Conservation (phyloP, 2,888 invertebrate genomes). For the Lepidocyrtinus sp. region DNA sequence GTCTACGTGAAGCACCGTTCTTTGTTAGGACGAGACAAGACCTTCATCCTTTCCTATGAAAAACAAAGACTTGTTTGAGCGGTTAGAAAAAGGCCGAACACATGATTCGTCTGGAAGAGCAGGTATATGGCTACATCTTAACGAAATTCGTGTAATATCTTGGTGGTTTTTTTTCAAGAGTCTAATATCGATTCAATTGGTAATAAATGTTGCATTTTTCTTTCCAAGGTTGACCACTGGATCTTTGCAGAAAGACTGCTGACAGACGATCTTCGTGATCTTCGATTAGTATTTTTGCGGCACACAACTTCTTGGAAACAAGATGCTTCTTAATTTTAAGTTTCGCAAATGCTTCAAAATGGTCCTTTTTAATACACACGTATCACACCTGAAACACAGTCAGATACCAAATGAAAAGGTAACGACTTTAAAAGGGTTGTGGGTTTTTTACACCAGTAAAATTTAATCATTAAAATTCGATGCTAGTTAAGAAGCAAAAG, state of each 20-base stretch:
- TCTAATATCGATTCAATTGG: conserved; percentile 18
- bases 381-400: too few relatives aligned
- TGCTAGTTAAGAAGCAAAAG: too few relatives aligned
- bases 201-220: conserved; percentile 32
- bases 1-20: conserved; percentile 27
- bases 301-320: conserved; percentile 47
- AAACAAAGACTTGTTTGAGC: conserved; percentile 60
- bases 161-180: not conserved
- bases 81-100: conserved; percentile 31
- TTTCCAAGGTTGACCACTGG: conserved; percentile 52
- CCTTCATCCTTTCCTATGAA: conserved; percentile 44
- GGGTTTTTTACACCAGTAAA: too few relatives aligned
- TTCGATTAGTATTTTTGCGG: conserved; percentile 25
- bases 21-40: conserved; percentile 46
- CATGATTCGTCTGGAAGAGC: not conserved
- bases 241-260: not conserved
- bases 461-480: too few relatives aligned
- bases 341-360: conserved; percentile 26
- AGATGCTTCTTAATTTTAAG: conserved; percentile 40
- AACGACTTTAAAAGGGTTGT: too few relatives aligned
- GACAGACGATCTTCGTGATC: conserved; percentile 24
- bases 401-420: too few relatives aligned
- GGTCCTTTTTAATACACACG: not conserved
- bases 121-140: conserved; percentile 6
- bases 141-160: not conserved